phyloP scores from a whole-genome alignment of 2,888 invertebrate genomes.

The Phorcus lineatus region DNA sequence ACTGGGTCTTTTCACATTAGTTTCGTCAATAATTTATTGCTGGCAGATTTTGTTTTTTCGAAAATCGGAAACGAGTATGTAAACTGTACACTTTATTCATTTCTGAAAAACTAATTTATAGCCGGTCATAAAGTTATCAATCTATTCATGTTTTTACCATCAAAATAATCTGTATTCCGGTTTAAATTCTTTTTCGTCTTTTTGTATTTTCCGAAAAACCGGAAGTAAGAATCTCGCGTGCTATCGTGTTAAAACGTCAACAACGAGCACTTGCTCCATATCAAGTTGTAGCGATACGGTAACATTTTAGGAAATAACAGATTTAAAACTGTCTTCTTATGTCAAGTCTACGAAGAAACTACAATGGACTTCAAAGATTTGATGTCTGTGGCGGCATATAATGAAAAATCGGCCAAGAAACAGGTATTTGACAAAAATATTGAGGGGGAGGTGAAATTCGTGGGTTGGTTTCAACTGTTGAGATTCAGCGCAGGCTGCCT shows the following conservation, averaged over 20 bases:
- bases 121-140: no score
- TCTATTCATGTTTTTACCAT: no score
- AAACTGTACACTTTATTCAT: no score
- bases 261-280: not conserved
- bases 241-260: not conserved
- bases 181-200: not conserved
- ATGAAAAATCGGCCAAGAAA: slow-evolving; percentile 30
- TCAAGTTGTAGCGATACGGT: no score
- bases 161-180: not conserved
- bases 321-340: not conserved
- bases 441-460: not conserved
- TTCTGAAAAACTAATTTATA: no score
- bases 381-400: slow-evolving; percentile 35
- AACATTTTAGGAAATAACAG: not conserved
- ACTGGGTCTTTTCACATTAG: no score
- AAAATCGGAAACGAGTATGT: no score
- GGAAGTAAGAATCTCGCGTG: slow-evolving; percentile 2
- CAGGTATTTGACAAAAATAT: slow-evolving; percentile 22
- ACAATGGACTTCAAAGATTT: slow-evolving; percentile 39
- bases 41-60: no score
- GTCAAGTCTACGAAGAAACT: not conserved
- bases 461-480: not conserved
- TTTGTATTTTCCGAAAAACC: not conserved
- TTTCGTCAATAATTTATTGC: no score
- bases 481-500: no score